Evolutionary conservation across 2,888 invertebrate genomes (phyloP).

Genomic region (Mesorhabditis spiculigera): DNA sequence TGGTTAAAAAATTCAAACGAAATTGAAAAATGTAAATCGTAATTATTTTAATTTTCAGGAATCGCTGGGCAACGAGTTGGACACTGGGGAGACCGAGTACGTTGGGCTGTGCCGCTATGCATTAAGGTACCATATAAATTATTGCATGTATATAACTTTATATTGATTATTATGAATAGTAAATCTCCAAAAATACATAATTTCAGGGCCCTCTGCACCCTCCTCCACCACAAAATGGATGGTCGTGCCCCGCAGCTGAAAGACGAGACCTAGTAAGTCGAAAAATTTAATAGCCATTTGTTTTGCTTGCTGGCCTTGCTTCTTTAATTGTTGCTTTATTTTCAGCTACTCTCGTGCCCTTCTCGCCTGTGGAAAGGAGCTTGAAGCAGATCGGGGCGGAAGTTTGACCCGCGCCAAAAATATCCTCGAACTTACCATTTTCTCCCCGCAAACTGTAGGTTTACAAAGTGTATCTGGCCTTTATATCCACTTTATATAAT

Average conservation of each 20-base stretch:
- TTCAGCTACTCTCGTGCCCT: conserved; percentile 24
- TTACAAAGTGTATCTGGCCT: background rate
- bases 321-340: conserved; percentile 17
- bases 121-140: conserved; percentile 10
- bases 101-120: conserved; percentile 49
- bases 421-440: conserved; percentile 79
- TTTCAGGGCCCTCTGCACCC: conserved; percentile 43
- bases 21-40: background rate
- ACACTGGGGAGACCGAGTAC: conserved; percentile 31
- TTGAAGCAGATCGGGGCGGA: conserved; percentile 67
- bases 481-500: too few species aligned
- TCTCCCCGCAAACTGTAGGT: conserved; percentile 67
- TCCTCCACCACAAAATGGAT: conserved; percentile 42
- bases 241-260: conserved; percentile 31
- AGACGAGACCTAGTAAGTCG: conserved; percentile 18
- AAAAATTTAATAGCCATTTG: background rate
- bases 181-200: background rate
- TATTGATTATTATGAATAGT: too few species aligned
- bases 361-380: conserved; percentile 43
- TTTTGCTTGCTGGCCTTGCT: conserved; percentile 8
- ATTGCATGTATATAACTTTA: too few species aligned
- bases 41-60: conserved; percentile 27
- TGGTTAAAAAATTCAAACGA: too few species aligned
- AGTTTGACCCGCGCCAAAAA: conserved; percentile 59
- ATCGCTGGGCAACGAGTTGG: conserved; percentile 45